phyloP scores from a whole-genome alignment of 1,140 invertebrate species.

The Pachypeltis micranthus region DNA sequence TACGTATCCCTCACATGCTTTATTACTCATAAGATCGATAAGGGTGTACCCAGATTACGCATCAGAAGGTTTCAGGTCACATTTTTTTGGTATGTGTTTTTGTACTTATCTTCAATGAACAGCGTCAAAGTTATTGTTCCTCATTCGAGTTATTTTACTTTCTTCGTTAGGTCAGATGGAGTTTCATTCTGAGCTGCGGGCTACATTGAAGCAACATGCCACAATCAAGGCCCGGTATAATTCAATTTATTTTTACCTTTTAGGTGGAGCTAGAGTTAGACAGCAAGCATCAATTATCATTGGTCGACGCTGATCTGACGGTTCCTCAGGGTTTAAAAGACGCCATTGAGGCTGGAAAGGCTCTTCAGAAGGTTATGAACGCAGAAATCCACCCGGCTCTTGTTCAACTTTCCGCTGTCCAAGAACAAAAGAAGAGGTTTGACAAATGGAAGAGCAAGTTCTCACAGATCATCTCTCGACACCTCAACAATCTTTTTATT shows the following conservation, averaged over 20 bases:
- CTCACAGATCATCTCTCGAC: slow-evolving; percentile 64
- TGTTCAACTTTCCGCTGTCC: slow-evolving; percentile 61
- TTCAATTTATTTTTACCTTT: slow-evolving; percentile 21
- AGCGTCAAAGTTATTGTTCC: too few relatives aligned
- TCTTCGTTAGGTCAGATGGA: too few relatives aligned
- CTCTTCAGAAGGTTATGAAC: slow-evolving; percentile 64
- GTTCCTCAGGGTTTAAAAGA: slow-evolving; percentile 58
- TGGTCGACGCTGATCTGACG: slow-evolving; percentile 60
- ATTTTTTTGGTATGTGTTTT: too few relatives aligned
- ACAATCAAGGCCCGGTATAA: too few relatives aligned
- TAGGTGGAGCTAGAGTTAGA: slow-evolving; percentile 64
- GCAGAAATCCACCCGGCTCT: slow-evolving; percentile 52
- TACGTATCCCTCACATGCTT: too few relatives aligned
- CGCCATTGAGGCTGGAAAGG: slow-evolving; percentile 66
- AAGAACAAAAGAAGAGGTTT: slow-evolving; percentile 76
- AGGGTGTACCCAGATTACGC: too few relatives aligned
- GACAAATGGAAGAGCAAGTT: slow-evolving; percentile 76
- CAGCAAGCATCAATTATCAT: slow-evolving; percentile 49
- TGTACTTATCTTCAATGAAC: too few relatives aligned
- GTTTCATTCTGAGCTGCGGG: too few relatives aligned
- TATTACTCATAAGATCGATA: too few relatives aligned
- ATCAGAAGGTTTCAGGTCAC: too few relatives aligned
- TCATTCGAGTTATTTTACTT: too few relatives aligned
- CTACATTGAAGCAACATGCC: too few relatives aligned
- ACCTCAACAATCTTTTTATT: slow-evolving; percentile 87